Conservation (phyloP, 2,888 invertebrate species). For the Phanerotoma sp. region DNA sequence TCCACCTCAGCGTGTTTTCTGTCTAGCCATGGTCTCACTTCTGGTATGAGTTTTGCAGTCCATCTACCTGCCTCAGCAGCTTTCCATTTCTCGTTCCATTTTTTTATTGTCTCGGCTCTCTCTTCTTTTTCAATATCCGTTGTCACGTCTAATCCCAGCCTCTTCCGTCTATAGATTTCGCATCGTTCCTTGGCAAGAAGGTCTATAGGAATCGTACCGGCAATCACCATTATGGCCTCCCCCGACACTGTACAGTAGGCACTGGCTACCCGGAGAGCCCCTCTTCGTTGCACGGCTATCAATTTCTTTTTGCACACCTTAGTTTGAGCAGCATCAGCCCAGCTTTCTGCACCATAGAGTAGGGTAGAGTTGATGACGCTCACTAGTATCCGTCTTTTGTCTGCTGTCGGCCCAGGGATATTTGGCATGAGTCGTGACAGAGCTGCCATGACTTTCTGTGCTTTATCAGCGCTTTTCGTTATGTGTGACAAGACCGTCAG, state of each 20-base stretch:
- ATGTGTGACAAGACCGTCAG: not conserved
- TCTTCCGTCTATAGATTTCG: not conserved
- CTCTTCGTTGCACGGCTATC: not conserved
- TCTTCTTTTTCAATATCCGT: not conserved
- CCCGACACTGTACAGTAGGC: not conserved
- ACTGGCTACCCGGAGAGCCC: not conserved
- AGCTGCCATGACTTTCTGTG: no score
- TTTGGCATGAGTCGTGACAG: not conserved
- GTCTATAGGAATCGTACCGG: no score
- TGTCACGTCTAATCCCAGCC: not conserved
- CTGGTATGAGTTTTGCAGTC: not conserved
- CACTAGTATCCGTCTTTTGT: not conserved
- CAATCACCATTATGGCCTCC: no score
- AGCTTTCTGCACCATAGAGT: not conserved
- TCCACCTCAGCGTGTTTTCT: not conserved
- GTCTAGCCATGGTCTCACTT: no score
- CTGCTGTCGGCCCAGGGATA: not conserved
- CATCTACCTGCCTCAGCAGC: not conserved
- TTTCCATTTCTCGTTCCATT: not conserved
- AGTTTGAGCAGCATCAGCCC: not conserved
- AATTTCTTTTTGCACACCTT: not conserved
- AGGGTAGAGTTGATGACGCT: not conserved
- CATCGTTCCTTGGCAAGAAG: not conserved
- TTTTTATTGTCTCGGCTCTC: not conserved
- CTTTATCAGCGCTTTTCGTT: no score